Conservation (phyloP, 2,888 invertebrate genomes). For the Diaphora mendica region DNA sequence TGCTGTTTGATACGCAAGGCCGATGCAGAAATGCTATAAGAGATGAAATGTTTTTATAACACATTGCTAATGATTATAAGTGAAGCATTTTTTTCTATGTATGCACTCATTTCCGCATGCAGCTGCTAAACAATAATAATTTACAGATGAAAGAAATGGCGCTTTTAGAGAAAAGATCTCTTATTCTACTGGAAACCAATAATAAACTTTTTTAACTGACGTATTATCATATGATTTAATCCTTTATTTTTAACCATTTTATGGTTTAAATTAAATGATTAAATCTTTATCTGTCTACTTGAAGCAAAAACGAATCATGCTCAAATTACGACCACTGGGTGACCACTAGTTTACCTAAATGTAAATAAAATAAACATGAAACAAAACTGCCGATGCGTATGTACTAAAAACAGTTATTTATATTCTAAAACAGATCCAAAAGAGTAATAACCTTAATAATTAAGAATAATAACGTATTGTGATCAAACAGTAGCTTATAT, state of each 20-base stretch:
- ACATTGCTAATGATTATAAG: conserved; percentile 13
- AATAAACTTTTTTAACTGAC: too few species aligned
- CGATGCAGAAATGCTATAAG: conserved; percentile 45
- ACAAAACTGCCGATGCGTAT: too few species aligned
- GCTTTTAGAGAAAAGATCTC: not conserved
- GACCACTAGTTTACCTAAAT: not conserved
- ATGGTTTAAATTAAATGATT: too few species aligned
- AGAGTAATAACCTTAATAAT: conserved; percentile 6
- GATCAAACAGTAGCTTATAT: conserved; percentile 22
- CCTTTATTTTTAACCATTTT: too few species aligned
- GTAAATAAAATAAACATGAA: not conserved
- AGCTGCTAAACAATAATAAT: not conserved
- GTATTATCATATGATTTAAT: too few species aligned
- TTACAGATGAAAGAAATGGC: not conserved
- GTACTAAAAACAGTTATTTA: too few species aligned
- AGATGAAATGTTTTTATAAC: conserved; percentile 41
- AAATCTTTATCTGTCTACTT: too few species aligned
- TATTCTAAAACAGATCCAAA: not conserved
- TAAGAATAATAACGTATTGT: conserved; percentile 34
- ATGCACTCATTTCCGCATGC: not conserved
- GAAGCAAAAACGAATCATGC: too few species aligned
- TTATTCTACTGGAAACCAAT: too few species aligned
- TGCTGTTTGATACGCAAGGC: conserved; percentile 62
- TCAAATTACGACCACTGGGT: too few species aligned
- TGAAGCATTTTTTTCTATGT: not conserved